Conservation (phyloP, 2,113 vertebrate genomes). For the Morphnarchus princeps region DNA sequence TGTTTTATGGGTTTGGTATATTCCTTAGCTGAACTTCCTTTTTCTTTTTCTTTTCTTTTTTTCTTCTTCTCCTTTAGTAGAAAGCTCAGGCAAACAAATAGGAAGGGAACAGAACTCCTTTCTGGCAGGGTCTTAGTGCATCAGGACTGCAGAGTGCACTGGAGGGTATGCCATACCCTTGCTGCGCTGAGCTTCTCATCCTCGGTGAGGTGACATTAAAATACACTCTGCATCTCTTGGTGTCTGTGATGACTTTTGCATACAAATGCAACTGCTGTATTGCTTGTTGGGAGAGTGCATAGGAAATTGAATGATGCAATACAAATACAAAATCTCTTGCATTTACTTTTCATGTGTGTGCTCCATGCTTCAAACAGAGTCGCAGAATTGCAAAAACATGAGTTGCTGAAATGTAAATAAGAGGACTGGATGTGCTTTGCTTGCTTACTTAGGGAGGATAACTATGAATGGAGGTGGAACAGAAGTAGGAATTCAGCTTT, state of each 20-base stretch:
- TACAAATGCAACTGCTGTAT: not conserved
- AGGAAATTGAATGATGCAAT: not conserved
- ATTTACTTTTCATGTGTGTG: not conserved
- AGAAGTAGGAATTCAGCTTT: not conserved
- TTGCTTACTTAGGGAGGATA: not conserved
- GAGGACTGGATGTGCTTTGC: not conserved
- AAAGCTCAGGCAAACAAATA: not conserved
- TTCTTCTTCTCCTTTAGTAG: not conserved
- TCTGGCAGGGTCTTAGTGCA: not conserved
- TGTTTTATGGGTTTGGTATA: not conserved
- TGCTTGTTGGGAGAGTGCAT: not conserved
- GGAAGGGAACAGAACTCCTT: not conserved
- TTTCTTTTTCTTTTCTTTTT: not conserved
- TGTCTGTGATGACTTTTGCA: not conserved
- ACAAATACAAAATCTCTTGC: not conserved
- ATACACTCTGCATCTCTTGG: fast-evolving
- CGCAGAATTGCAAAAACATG: not conserved
- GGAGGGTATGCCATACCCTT: not conserved
- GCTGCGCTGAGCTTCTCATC: not conserved
- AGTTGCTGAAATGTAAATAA: not conserved
- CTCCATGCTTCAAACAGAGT: not conserved
- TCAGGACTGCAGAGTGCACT: not conserved
- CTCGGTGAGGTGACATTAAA: not conserved
- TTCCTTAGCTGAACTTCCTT: not conserved
- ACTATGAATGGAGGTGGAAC: not conserved